Conservation (phyloP, 2,113 vertebrate genomes). For the Desmodus rotundus region DNA sequence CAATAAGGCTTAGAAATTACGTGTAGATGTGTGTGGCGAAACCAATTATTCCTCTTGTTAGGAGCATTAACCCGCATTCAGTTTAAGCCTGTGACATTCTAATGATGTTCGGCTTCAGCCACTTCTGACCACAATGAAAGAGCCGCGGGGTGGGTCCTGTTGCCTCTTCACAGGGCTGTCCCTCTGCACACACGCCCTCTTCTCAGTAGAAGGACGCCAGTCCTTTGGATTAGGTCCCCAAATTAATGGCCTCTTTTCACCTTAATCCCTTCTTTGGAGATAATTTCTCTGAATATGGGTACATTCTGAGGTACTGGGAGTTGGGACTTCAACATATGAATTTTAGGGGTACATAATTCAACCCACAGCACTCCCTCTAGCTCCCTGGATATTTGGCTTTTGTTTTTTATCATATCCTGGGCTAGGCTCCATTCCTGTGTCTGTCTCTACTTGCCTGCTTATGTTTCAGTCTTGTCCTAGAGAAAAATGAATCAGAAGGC, state of each 20-base stretch:
- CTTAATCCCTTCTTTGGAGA: not conserved
- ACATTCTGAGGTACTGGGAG: not conserved
- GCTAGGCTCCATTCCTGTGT: not conserved
- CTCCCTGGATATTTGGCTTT: not conserved
- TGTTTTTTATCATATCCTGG: not conserved
- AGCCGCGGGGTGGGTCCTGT: not conserved
- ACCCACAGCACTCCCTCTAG: not conserved
- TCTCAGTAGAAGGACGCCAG: not conserved
- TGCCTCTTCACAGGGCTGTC: not conserved
- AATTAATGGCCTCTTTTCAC: not conserved
- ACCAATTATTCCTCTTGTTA: slow-evolving; percentile 52
- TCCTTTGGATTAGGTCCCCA: not conserved
- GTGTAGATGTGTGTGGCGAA: slow-evolving; percentile 47
- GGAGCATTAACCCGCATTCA: slow-evolving; percentile 36
- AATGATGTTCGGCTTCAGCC: not conserved
- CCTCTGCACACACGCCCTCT: no score
- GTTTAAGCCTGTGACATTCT: not conserved
- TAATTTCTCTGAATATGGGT: not conserved
- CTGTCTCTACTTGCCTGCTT: not conserved
- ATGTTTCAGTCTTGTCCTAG: not conserved
- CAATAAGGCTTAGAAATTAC: slow-evolving; percentile 53
- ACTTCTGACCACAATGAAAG: not conserved
- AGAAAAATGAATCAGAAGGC: not conserved
- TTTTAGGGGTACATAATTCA: not conserved
- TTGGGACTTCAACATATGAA: not conserved